These are phyloP conservation scores for Microcebus murinus DNA, from an alignment of 2,113 vertebrate species.

Conservation along the genomic window DNA sequence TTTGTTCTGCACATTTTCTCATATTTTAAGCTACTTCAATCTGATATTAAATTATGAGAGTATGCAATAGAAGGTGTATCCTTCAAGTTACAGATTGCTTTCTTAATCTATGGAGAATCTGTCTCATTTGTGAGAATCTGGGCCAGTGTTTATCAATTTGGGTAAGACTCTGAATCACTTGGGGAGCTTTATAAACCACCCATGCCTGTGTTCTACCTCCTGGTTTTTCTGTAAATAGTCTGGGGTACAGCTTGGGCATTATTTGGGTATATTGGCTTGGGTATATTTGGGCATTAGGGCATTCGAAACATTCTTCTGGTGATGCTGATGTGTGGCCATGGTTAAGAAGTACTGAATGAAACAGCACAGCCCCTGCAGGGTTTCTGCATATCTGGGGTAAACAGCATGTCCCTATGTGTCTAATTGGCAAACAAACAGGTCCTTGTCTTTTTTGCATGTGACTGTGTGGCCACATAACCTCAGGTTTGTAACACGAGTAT, in stretches of 20 bases:
- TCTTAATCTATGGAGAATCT: not conserved
- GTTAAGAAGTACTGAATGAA: not conserved
- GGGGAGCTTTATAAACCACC: not conserved
- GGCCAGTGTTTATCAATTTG: not conserved
- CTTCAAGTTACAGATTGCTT: not conserved
- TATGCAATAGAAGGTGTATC: not conserved
- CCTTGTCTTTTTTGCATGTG: not conserved
- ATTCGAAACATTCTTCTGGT: not conserved
- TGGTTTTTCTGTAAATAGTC: not conserved
- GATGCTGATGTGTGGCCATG: not conserved
- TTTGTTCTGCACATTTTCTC: not conserved
- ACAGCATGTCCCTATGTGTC: rapidly evolving
- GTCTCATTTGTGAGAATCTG: not conserved
- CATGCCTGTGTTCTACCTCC: not conserved
- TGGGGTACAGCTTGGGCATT: not conserved
- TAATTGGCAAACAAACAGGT: not conserved
- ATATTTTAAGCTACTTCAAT: not conserved
- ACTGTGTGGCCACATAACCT: not conserved
- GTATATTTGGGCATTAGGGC: not conserved
- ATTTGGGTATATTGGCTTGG: too few species aligned
- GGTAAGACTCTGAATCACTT: not conserved
- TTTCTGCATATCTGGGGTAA: not conserved
- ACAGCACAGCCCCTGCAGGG: not conserved
- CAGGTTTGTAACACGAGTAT: too few species aligned
- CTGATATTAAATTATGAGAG: not conserved